These are phyloP conservation scores for Nasalis larvatus DNA, from an alignment of 2,113 vertebrate genomes.

Conservation along the genomic window DNA sequence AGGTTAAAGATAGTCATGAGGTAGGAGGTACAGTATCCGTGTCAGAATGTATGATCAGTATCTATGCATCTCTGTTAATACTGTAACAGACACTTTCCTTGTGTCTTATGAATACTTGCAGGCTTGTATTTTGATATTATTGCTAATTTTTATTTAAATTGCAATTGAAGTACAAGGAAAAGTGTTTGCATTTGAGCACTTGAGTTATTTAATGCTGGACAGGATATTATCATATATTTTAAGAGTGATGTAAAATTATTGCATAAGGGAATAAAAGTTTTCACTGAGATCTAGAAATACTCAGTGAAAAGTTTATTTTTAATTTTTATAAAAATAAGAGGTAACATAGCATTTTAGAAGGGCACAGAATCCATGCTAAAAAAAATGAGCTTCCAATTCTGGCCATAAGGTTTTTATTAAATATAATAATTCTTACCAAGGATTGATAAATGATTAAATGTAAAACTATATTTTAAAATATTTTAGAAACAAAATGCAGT, in stretches of 20 bases:
- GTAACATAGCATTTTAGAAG: neutral
- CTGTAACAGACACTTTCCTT: neutral
- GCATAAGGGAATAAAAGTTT: neutral
- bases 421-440: neutral
- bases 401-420: neutral
- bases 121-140: neutral
- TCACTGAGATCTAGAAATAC: neutral
- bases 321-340: neutral
- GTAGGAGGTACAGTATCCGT: rapidly evolving
- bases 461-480: neutral
- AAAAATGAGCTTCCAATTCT: neutral
- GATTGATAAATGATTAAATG: neutral
- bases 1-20: neutral
- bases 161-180: neutral
- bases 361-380: neutral
- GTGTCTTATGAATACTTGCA: neutral
- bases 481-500: neutral
- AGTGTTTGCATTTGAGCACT: neutral
- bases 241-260: neutral
- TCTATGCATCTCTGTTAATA: neutral
- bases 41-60: neutral
- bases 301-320: neutral
- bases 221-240: neutral
- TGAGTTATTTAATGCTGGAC: neutral
- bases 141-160: neutral